phyloP scores from a whole-genome alignment of 2,797 vertebrate species.

The Phrynocephalus forsythii region DNA sequence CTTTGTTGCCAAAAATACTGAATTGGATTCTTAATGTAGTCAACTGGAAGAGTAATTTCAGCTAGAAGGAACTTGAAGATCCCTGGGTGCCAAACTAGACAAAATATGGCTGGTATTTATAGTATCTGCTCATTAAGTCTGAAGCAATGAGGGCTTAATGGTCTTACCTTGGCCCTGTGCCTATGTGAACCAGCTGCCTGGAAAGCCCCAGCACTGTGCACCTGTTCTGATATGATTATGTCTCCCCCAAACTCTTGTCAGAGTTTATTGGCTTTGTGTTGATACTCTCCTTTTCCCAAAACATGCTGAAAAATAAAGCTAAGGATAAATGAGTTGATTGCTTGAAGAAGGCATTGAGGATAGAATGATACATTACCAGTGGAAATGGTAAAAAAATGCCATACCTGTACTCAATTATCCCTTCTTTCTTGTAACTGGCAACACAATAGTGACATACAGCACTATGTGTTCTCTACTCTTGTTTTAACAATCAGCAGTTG shows the following conservation, averaged over 20 bases:
- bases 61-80: conserved; percentile 55
- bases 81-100: conserved; percentile 57
- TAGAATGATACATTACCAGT: background rate
- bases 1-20: conserved; percentile 10
- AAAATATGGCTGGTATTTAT: conserved; percentile 67
- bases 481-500: background rate
- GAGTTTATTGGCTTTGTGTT: conserved; percentile 8
- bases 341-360: background rate
- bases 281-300: conserved; percentile 12
- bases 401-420: background rate
- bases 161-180: conserved; percentile 57
- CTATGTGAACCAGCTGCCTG: conserved; percentile 71
- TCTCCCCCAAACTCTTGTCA: conserved; percentile 24
- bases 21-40: conserved; percentile 21
- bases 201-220: conserved; percentile 64
- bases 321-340: background rate
- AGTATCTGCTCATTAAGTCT: conserved; percentile 62
- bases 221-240: conserved; percentile 68
- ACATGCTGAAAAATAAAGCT: conserved; percentile 4
- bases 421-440: background rate
- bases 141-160: conserved; percentile 59
- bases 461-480: no score
- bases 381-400: background rate
- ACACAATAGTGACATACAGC: background rate
- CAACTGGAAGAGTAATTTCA: conserved; percentile 43